Percentiles rank a stretch among this genome's conserved stretches.
These are phyloP conservation scores for Diachrysia chrysitis DNA, from an alignment of 2,888 invertebrate genomes.

Conservation along the genomic window DNA sequence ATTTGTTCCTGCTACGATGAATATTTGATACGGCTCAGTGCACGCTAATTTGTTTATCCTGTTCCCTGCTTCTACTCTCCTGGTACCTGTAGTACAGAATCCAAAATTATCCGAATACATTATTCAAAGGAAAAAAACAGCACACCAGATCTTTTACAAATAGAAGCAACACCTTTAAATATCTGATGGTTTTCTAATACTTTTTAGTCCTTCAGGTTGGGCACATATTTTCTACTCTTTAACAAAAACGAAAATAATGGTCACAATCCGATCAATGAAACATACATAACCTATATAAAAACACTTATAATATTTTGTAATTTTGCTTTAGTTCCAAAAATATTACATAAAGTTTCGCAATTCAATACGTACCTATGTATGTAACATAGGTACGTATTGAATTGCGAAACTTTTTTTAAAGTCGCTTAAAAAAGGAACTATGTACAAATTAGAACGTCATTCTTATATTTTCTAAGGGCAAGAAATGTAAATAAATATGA, in stretches of 20 bases:
- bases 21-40: constrained; percentile 88
- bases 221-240: too few species aligned
- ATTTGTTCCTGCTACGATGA: constrained; percentile 88
- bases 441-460: background rate
- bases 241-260: too few species aligned
- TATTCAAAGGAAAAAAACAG: constrained; percentile 53
- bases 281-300: too few species aligned
- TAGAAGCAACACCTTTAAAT: constrained; percentile 19
- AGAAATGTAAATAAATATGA: constrained; percentile 22
- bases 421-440: too few species aligned
- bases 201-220: background rate
- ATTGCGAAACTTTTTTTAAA: too few species aligned
- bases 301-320: too few species aligned
- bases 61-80: constrained; percentile 77
- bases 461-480: background rate
- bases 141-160: constrained; percentile 22
- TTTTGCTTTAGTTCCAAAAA: too few species aligned
- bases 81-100: constrained; percentile 67
- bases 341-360: too few species aligned
- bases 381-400: too few species aligned
- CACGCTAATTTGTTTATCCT: constrained; percentile 89
- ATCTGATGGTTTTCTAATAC: constrained; percentile 19
- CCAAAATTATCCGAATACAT: constrained; percentile 68
- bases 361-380: too few species aligned
- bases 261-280: too few species aligned